A percentile compares a stretch with the other conserved stretches of the same genome.
Conservation (phyloP, 2,113 vertebrate species). For the Poeciliopsis retropinna region DNA sequence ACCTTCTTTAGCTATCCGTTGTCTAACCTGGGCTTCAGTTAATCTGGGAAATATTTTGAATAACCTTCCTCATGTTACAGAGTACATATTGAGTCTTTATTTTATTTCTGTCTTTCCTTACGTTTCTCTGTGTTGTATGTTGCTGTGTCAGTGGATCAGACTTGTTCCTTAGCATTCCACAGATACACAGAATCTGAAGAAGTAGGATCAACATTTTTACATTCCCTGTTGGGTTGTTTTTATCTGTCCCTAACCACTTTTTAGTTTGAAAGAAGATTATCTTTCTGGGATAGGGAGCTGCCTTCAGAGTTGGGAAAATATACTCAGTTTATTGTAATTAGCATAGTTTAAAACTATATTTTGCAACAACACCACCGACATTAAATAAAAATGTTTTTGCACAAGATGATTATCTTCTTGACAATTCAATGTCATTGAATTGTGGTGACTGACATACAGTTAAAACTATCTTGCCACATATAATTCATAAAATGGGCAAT, state of each 20-base stretch:
- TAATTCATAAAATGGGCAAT: background rate
- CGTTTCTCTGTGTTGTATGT: background rate
- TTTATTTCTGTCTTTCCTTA: background rate
- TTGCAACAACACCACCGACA: background rate
- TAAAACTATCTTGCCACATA: background rate
- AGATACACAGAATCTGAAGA: background rate
- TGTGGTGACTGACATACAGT: background rate
- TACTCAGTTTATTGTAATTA: no score
- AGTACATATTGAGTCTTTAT: background rate
- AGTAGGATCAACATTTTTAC: background rate
- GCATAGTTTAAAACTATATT: background rate
- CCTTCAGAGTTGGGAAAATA: background rate
- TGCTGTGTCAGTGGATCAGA: slow-evolving; percentile 1
- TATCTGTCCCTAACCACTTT: background rate
- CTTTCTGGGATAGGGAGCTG: background rate
- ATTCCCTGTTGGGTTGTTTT: background rate
- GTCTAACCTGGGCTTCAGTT: slow-evolving; percentile 50
- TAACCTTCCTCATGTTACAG: background rate
- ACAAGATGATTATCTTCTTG: background rate
- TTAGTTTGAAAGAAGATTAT: background rate
- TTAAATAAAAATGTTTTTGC: background rate
- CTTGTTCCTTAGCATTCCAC: background rate
- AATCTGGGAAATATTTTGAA: background rate
- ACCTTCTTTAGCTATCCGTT: background rate
- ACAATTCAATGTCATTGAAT: background rate